Base-by-base conservation (phyloP, 2,113 vertebrate species). In the Noctilio leporinus region DNA sequence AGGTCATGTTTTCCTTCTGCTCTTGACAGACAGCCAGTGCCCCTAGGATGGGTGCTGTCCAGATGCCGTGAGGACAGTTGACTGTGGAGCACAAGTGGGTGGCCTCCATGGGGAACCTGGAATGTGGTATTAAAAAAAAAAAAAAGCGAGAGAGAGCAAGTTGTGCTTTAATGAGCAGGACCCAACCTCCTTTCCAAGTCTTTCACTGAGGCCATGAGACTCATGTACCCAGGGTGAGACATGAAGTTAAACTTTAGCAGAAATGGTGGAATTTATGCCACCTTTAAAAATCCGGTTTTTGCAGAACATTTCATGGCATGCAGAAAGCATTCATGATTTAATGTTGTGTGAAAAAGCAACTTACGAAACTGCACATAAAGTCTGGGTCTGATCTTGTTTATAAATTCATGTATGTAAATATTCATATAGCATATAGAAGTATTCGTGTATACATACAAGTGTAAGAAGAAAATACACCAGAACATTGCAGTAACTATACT, bases 331-430 rank as follows among this genome's bases (percentile, higher is more conserved):
- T 83, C 84, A 16, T 76, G 75, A 80, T 43, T 72, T 47, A 64
- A 55, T 45, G 33, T 51, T 40, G 15, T 5, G 2, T 55, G 47
- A 47, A 90, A 93, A 95, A 78, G 59, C 65, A 85, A n/a, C 57
- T 86, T 70, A 30, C 11, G 28, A 95, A 95, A 47, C 55, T 65
- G 35, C 51, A 64, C 59, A 65, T 89, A 40, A 92, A 90, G 26
- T 75, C 26, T 83, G 45, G 65, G 64, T 93, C 80, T 86, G 45
- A 70, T 75, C 55, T 86, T 55, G 30, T 75, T 76, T 89, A 45
- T 89, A 64, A 92, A 70, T 88, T 89, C 67, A 77, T 45, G 45
- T 38, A 62, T 43, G 38, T 82, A 88, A 94, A 78, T 92, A 95
- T 75, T 92, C 94, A 92, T 57, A 15, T 35, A 62, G 26, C 51